These are phyloP conservation scores for Ditula angustiorana DNA, from an alignment of 2,888 invertebrate genomes.

Conservation along the genomic window DNA sequence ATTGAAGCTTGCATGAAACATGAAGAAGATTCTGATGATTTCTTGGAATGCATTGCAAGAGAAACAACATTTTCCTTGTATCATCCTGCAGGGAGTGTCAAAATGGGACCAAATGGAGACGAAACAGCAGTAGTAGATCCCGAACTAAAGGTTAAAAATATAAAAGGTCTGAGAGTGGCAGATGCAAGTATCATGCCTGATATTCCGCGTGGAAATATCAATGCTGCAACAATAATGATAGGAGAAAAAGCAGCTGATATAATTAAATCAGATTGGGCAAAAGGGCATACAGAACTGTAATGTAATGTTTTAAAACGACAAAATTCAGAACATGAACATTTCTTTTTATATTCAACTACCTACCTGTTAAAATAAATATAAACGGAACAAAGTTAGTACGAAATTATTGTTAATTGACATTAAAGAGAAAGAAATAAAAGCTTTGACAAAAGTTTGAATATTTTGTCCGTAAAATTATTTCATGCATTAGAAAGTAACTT, in stretches of 20 bases:
- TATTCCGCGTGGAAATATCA: slow-evolving; percentile 86
- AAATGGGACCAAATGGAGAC: slow-evolving; percentile 85
- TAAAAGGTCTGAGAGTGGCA: slow-evolving; percentile 83
- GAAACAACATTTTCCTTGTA: slow-evolving; percentile 83
- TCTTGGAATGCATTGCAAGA: slow-evolving; percentile 61
- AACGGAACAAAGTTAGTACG: too few species aligned
- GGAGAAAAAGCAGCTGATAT: slow-evolving; percentile 88
- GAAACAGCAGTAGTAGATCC: slow-evolving; percentile 83
- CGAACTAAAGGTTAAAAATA: slow-evolving; percentile 81
- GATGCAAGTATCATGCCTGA: slow-evolving; percentile 89
- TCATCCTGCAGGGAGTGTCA: slow-evolving; percentile 88
- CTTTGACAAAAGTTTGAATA: too few species aligned
- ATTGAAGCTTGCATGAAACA: slow-evolving; percentile 60
- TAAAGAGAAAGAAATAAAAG: too few species aligned
- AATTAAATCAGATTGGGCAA: slow-evolving; percentile 84
- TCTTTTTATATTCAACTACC: too few species aligned
- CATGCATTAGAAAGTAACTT: too few species aligned
- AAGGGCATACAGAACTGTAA: slow-evolving; percentile 60
- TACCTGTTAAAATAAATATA: too few species aligned
- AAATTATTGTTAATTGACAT: too few species aligned
- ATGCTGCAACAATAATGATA: slow-evolving; percentile 87
- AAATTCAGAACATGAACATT: too few species aligned
- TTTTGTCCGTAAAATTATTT: too few species aligned
- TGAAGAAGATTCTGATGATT: slow-evolving; percentile 55
- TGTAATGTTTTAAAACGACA: too few species aligned